phyloP scores from a whole-genome alignment of 1,140 invertebrate genomes.

The Drosophila repleta region DNA sequence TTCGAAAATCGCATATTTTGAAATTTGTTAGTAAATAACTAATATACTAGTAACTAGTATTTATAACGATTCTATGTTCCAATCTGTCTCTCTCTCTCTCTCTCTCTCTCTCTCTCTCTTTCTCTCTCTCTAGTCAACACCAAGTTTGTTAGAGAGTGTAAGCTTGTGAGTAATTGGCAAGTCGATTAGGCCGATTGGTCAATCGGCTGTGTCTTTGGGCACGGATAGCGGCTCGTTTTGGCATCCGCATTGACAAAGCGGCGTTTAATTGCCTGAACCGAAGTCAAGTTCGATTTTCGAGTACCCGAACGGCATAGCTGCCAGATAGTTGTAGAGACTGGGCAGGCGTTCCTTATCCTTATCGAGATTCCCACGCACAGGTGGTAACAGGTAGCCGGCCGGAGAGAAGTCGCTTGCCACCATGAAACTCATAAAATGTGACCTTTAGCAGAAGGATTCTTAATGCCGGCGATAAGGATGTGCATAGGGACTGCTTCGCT shows the following conservation, averaged over 20 bases:
- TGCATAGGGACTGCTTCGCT: constrained; percentile 13
- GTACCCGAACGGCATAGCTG: constrained; percentile 27
- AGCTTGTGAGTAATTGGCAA: constrained; percentile 44
- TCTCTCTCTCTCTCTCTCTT: too few species aligned
- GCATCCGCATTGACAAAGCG: constrained; percentile 75
- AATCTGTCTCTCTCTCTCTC: too few species aligned
- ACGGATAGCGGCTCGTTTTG: constrained; percentile 56
- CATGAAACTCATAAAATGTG: constrained; percentile 46
- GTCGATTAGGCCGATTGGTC: constrained; percentile 61
- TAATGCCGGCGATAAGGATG: constrained; percentile 67
- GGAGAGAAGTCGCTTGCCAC: constrained; percentile 29
- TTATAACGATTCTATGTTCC: too few species aligned
- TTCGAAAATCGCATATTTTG: too few species aligned
- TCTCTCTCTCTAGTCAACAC: too few species aligned
- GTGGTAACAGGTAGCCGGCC: constrained; percentile 49
- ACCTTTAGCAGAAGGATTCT: constrained; percentile 54
- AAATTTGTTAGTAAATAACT: too few species aligned
- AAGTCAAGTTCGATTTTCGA: constrained; percentile 12
- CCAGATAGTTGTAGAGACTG: constrained; percentile 4
- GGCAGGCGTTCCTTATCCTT: constrained; percentile 30
- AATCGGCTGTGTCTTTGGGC: constrained; percentile 56
- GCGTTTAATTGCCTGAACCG: constrained; percentile 66
- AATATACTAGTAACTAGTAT: too few species aligned
- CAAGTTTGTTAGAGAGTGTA: constrained; percentile 25
- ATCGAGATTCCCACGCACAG: constrained; percentile 69